These are phyloP conservation scores for Contarinia nasturtii DNA, from an alignment of 1,140 invertebrate genomes.

Conservation along the genomic window DNA sequence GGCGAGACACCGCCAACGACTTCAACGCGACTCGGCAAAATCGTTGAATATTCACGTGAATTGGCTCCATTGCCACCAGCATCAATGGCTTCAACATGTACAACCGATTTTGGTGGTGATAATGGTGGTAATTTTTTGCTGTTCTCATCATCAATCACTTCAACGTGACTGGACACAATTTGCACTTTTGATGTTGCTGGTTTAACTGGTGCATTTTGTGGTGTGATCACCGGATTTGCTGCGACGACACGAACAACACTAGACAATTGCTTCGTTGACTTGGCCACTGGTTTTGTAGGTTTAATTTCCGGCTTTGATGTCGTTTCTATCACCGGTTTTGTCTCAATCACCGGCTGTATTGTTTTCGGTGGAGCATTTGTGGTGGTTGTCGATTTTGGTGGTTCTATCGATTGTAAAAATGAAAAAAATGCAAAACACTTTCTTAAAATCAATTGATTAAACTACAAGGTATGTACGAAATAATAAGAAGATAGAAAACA, in stretches of 20 bases:
- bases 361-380: no score
- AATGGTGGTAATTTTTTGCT: not conserved
- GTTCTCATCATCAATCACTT: not conserved
- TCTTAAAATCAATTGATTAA: no score
- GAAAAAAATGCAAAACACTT: no score
- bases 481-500: not conserved
- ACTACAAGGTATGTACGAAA: no score
- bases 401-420: no score
- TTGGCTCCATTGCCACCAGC: slow-evolving; percentile 4
- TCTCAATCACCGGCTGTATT: no score
- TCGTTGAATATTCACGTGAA: slow-evolving; percentile 5
- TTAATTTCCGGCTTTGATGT: slow-evolving; percentile 27
- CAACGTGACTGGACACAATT: slow-evolving; percentile 2
- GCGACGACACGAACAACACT: slow-evolving; percentile 28
- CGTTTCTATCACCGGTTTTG: slow-evolving; percentile 22
- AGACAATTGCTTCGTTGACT: slow-evolving; percentile 12
- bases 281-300: slow-evolving; percentile 14
- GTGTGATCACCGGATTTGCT: slow-evolving; percentile 26
- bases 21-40: slow-evolving; percentile 29
- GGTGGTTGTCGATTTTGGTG: no score
- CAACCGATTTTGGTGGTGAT: slow-evolving; percentile 8
- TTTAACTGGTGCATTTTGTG: slow-evolving; percentile 6
- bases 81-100: slow-evolving; percentile 9
- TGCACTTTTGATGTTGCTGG: not conserved
- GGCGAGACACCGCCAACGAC: slow-evolving; percentile 8